These are phyloP conservation scores for Iselma pallidipennis DNA, from an alignment of 2,888 invertebrate genomes.

Conservation along the genomic window DNA sequence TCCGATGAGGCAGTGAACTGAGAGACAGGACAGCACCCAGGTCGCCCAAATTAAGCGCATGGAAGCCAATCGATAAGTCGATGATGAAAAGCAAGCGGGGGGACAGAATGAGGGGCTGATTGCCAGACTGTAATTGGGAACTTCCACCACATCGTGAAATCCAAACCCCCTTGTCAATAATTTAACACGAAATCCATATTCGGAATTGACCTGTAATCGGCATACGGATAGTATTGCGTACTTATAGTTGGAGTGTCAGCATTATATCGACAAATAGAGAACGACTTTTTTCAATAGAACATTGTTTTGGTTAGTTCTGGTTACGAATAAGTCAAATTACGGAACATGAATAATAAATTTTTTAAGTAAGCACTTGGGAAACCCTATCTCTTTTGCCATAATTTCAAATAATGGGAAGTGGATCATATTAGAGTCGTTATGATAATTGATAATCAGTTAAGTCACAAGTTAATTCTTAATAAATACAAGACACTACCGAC, in stretches of 20 bases:
- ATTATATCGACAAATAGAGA: too few relatives aligned
- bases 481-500: background rate
- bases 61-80: background rate
- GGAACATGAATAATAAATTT: too few relatives aligned
- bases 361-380: too few relatives aligned
- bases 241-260: too few relatives aligned
- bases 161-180: background rate
- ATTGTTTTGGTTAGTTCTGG: too few relatives aligned
- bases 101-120: background rate
- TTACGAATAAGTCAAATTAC: too few relatives aligned
- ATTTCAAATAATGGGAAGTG: too few relatives aligned
- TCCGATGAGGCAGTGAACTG: background rate
- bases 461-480: too few relatives aligned
- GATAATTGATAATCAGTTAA: too few relatives aligned
- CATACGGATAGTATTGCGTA: background rate
- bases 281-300: too few relatives aligned
- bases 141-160: background rate
- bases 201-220: background rate
- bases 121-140: background rate
- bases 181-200: background rate
- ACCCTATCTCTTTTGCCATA: too few relatives aligned
- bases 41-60: background rate
- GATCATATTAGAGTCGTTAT: too few relatives aligned
- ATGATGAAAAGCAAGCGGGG: background rate
- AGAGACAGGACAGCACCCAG: background rate